Percentiles rank a stretch among this genome's conserved stretches.
phyloP scores from a whole-genome alignment of 2,797 vertebrate species.

The Microctenopoma stevenorrisi region DNA sequence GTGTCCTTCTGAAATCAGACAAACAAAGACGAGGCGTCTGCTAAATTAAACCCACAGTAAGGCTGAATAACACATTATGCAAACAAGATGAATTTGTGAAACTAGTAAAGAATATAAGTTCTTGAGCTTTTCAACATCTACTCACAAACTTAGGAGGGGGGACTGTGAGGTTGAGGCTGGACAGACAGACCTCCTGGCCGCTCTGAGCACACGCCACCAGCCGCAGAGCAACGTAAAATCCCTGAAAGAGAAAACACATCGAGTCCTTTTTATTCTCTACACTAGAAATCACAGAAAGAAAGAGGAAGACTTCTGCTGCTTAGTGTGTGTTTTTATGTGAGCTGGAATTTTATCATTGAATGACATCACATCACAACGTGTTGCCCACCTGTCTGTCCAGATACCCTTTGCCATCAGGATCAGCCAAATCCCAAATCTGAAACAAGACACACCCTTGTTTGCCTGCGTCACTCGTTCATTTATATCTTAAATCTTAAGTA shows the following conservation, averaged over 20 bases:
- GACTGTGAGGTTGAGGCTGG: conserved; percentile 87
- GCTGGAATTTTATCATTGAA: not conserved
- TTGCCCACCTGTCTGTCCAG: conserved; percentile 94
- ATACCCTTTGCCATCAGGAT: conserved; percentile 97
- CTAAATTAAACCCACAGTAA: not conserved
- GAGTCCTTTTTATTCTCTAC: not conserved
- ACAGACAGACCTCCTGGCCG: conserved; percentile 90
- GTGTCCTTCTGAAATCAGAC: conserved; percentile 88
- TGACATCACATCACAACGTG: not conserved
- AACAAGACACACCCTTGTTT: conserved; percentile 7
- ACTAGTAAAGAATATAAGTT: not conserved
- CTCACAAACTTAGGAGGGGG: conserved; percentile 97
- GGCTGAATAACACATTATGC: not conserved
- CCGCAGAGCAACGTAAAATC: conserved; percentile 92
- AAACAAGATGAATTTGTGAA: not conserved
- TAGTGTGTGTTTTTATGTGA: not conserved
- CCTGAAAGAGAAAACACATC: conserved; percentile 76
- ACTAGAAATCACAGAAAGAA: too few species aligned
- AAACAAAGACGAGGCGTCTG: conserved; percentile 5
- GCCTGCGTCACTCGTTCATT: too few species aligned
- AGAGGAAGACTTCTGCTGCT: too few species aligned
- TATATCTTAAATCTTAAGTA: too few species aligned
- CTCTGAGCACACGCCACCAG: conserved; percentile 95
- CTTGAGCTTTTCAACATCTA: conserved; percentile 41
- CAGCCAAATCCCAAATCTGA: conserved; percentile 99